These are phyloP conservation scores for Melanitta fusca DNA, from an alignment of 2,797 vertebrate genomes.

Conservation along the genomic window DNA sequence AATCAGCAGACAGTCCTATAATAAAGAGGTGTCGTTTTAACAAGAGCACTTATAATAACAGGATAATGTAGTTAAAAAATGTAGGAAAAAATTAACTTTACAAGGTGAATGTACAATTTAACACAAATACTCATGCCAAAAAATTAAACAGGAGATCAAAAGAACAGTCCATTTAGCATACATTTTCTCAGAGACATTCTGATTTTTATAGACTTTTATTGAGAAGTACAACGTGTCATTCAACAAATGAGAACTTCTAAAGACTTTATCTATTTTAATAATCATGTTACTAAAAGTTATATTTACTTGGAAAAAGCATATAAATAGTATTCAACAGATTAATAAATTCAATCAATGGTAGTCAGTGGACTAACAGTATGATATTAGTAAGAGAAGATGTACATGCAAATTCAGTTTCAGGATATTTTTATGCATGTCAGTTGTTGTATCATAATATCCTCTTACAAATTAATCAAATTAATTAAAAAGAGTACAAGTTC, in stretches of 20 bases:
- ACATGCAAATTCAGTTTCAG: background rate
- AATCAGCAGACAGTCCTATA: background rate
- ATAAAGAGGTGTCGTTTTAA: constrained; percentile 58
- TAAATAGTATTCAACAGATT: background rate
- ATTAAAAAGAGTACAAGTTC: background rate
- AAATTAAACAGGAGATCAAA: background rate
- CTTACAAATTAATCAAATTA: background rate
- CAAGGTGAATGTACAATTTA: constrained; percentile 22
- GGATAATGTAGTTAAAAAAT: background rate
- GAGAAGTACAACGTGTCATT: background rate
- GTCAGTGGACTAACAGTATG: background rate
- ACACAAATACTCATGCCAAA: background rate
- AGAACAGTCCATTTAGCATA: background rate
- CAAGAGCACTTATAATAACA: constrained; percentile 2
- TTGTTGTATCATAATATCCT: background rate
- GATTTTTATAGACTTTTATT: background rate
- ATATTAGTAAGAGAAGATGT: background rate
- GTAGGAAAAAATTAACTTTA: constrained; percentile 48
- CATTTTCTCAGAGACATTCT: background rate
- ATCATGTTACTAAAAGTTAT: background rate
- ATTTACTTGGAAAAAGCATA: background rate
- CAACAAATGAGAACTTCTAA: background rate
- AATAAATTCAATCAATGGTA: background rate
- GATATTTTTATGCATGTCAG: background rate
- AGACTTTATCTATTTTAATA: background rate